These are phyloP conservation scores for Hydrotaea diabolus DNA, from an alignment of 2,888 invertebrate species.

Conservation along the genomic window DNA sequence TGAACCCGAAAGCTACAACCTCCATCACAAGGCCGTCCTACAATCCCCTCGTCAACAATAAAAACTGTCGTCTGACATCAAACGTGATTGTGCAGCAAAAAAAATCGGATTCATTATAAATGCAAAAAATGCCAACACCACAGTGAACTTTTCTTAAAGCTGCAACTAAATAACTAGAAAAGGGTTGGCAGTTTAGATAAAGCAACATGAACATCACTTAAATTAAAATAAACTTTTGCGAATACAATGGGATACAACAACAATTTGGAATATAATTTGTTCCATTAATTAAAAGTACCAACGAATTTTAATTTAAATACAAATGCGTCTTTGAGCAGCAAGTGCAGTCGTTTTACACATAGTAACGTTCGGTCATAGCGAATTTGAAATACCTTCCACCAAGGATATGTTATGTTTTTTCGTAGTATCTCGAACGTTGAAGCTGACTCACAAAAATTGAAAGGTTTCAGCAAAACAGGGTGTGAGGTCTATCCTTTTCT, in stretches of 20 bases:
- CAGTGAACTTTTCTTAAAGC: not conserved
- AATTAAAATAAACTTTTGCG: slow-evolving; percentile 37
- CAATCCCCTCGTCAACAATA: slow-evolving; percentile 13
- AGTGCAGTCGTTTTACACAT: not conserved
- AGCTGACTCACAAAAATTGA: too few species aligned
- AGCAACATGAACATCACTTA: slow-evolving; percentile 60
- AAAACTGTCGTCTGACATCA: slow-evolving; percentile 59
- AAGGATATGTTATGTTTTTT: too few species aligned
- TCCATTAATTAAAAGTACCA: slow-evolving; percentile 75
- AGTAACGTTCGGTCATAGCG: not conserved
- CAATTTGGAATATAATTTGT: slow-evolving; percentile 77
- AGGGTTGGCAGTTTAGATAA: slow-evolving; percentile 11
- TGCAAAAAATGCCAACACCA: slow-evolving; percentile 22
- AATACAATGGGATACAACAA: slow-evolving; percentile 68
- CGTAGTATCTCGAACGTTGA: too few species aligned
- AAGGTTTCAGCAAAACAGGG: too few species aligned
- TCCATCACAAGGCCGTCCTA: not conserved
- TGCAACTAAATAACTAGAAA: not conserved
- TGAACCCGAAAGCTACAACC: not conserved
- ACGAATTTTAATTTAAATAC: slow-evolving; percentile 50
- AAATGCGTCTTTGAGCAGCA: slow-evolving; percentile 33
- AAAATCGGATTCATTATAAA: slow-evolving; percentile 4
- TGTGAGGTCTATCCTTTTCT: too few species aligned
- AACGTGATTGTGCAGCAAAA: not conserved
- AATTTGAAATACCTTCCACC: not conserved